Base-by-base conservation (phyloP, 2,888 invertebrate species). In the Cancer borealis region DNA sequence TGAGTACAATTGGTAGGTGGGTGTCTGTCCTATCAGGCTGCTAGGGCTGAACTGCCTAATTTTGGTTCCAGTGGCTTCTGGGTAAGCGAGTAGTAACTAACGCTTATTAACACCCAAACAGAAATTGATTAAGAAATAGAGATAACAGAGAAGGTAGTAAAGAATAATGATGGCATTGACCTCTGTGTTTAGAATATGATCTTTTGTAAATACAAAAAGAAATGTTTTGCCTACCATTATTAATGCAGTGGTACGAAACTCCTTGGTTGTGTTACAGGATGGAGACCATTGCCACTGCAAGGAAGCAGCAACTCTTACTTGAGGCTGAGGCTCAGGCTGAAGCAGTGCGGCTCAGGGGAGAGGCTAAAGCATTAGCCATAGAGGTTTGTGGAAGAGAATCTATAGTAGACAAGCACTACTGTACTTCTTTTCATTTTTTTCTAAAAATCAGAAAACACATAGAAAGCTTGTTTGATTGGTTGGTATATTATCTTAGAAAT, bases 311-410 rank as follows among this genome's bases (percentile, higher is more conserved):
- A 96, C 98, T 98, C 8, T 97, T 99, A n/a, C 97, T 99, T 96
- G 99, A 99, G 97, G 99, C 99, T 0, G 98, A 99, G 96, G 99
- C 99, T 0, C 99, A 99, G 96, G 98, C 99, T 0, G 99, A 99
- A 97, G 98, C 99, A 26, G 97, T 98, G 49, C 97, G 97, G 96
- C 98, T 99, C 95, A 98, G 98, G 96, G 98, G 98, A 88, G 97
- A 97, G 95, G 97, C 97, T 1, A 97, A 97, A 97, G 99, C 99
- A 0, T 99, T 97, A 96, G 99, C 99, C 47, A 98, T 99, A 17
- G 21, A 14, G 91, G 91, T 91, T 21, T 54, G 39, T 47, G 39
- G 14, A 60, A 26, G 1, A 21, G 30, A 91, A 17, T 45, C 8
- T 49, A 60, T 21, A 66, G 26, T 30, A 90, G 46, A 12, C 54